These are phyloP conservation scores for Hypothenemus hampei DNA, from an alignment of 1,140 invertebrate genomes.

Conservation along the genomic window DNA sequence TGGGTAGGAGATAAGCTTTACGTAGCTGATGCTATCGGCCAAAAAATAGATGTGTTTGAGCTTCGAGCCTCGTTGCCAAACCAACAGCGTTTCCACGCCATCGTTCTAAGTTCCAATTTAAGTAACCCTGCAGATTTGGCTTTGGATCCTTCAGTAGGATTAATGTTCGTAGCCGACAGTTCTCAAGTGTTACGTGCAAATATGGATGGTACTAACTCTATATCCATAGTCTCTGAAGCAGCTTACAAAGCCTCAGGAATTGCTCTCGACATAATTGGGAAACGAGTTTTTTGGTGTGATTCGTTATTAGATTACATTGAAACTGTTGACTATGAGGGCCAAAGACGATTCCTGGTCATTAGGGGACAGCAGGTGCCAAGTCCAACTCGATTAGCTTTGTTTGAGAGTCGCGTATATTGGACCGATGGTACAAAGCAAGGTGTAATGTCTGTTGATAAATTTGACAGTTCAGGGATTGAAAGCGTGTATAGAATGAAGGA, in stretches of 20 bases:
- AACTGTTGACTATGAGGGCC: slow-evolving; percentile 91
- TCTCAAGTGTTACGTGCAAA: slow-evolving; percentile 82
- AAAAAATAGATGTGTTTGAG: slow-evolving; percentile 92
- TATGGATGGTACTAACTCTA: slow-evolving; percentile 83
- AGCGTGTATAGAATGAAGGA: slow-evolving; percentile 75
- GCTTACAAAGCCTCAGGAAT: slow-evolving; percentile 87
- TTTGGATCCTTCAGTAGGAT: slow-evolving; percentile 82
- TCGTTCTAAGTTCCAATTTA: slow-evolving; percentile 86
- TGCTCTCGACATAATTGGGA: slow-evolving; percentile 78
- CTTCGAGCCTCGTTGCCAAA: slow-evolving; percentile 51
- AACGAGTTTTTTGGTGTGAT: slow-evolving; percentile 94
- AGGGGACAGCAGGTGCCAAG: slow-evolving; percentile 82
- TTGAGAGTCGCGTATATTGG: slow-evolving; percentile 92
- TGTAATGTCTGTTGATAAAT: slow-evolving; percentile 88
- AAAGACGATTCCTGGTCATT: slow-evolving; percentile 69
- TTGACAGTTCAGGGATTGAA: slow-evolving; percentile 68
- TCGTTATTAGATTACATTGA: slow-evolving; percentile 95
- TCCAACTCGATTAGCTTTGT: slow-evolving; percentile 76
- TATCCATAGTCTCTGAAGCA: slow-evolving; percentile 81
- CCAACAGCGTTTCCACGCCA: slow-evolving; percentile 71
- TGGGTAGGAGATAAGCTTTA: slow-evolving; percentile 96
- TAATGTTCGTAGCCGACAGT: slow-evolving; percentile 92
- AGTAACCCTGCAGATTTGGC: slow-evolving; percentile 87
- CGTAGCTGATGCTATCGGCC: slow-evolving; percentile 86
- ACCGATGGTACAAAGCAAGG: slow-evolving; percentile 94